A percentile compares a stretch with the other conserved stretches of the same genome.
Conservation (phyloP, 2,797 vertebrate species). For the Telmatherina bonti region DNA sequence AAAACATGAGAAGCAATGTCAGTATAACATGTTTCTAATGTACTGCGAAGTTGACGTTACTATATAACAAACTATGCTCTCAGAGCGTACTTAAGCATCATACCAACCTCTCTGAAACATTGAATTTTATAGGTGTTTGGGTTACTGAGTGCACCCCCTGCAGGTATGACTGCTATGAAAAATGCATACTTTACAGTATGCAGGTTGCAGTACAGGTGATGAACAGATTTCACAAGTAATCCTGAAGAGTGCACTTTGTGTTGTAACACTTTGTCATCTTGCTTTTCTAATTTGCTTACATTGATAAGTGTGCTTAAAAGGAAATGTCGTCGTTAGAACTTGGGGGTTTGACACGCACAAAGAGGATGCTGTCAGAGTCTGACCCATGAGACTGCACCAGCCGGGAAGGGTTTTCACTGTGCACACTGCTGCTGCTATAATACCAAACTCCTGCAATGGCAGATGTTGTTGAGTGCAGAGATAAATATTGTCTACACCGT, state of each 20-base stretch:
- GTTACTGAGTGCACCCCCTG: slow-evolving; percentile 14
- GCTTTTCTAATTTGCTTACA: slow-evolving; percentile 39
- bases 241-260: slow-evolving; percentile 16
- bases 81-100: not conserved
- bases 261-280: slow-evolving; percentile 43
- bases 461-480: slow-evolving; percentile 13
- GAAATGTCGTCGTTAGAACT: slow-evolving; percentile 46
- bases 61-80: slow-evolving; percentile 6
- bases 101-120: slow-evolving; percentile 12
- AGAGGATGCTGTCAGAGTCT: slow-evolving; percentile 46
- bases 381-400: slow-evolving; percentile 45
- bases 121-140: slow-evolving; percentile 22
- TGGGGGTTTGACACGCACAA: slow-evolving; percentile 43
- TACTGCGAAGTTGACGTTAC: slow-evolving; percentile 12
- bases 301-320: slow-evolving; percentile 36
- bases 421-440: slow-evolving; percentile 21
- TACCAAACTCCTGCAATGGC: not conserved
- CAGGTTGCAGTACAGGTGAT: slow-evolving; percentile 13
- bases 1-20: not conserved
- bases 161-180: slow-evolving; percentile 20
- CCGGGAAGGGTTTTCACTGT: slow-evolving; percentile 35
- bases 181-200: slow-evolving; percentile 23
- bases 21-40: not conserved
- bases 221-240: slow-evolving; percentile 35
- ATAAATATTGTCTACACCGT: slow-evolving; percentile 1